These are phyloP conservation scores for Perdita meconis DNA, from an alignment of 2,888 invertebrate genomes.

Conservation along the genomic window DNA sequence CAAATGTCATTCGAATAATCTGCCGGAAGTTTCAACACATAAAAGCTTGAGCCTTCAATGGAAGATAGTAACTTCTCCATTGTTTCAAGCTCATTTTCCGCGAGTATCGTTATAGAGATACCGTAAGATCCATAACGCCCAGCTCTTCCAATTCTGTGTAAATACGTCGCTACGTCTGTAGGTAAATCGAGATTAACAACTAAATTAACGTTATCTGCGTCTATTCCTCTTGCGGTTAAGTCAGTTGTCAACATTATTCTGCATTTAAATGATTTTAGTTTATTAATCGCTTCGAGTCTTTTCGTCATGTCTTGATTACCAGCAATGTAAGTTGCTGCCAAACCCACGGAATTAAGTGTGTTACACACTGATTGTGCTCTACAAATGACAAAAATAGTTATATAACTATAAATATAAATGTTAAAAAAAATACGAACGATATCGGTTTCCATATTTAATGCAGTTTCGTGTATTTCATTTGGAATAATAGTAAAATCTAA, in stretches of 20 bases:
- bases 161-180: slow-evolving; percentile 91
- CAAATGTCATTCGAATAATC: slow-evolving; percentile 79
- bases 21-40: slow-evolving; percentile 84
- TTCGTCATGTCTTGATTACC: slow-evolving; percentile 92
- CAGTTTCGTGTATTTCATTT: no score
- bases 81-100: slow-evolving; percentile 87
- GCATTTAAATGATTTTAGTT: slow-evolving; percentile 92
- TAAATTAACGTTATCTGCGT: slow-evolving; percentile 96
- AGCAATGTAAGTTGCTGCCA: slow-evolving; percentile 91
- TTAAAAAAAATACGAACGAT: no score
- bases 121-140: slow-evolving; percentile 97
- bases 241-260: slow-evolving; percentile 96
- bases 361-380: slow-evolving; percentile 93
- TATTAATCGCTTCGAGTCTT: slow-evolving; percentile 90
- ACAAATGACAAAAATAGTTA: slow-evolving; percentile 68
- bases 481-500: no score
- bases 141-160: slow-evolving; percentile 97
- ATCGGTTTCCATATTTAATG: no score
- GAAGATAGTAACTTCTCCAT: slow-evolving; percentile 87
- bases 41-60: slow-evolving; percentile 86
- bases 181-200: slow-evolving; percentile 97
- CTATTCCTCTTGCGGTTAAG: slow-evolving; percentile 96
- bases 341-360: slow-evolving; percentile 89
- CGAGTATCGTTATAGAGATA: slow-evolving; percentile 90
- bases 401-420: slow-evolving; percentile 11